Percentiles rank a stretch among this genome's conserved stretches.
These are phyloP conservation scores for Baronia brevicornis DNA, from an alignment of 2,888 invertebrate species.

Conservation along the genomic window DNA sequence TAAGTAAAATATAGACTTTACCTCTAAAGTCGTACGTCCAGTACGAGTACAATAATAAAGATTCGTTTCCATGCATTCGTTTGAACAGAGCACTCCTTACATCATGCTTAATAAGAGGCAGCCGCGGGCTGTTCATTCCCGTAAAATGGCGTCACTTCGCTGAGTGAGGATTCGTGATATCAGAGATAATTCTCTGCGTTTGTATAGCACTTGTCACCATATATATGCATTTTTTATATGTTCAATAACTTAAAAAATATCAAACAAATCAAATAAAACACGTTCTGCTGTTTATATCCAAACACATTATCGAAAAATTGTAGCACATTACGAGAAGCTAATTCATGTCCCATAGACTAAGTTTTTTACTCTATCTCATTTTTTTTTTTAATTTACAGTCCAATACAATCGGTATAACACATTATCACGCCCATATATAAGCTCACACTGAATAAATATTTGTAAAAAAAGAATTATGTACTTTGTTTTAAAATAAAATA, in stretches of 20 bases:
- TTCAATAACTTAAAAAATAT: constrained; percentile 35
- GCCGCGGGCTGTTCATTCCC: constrained; percentile 76
- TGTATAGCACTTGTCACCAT: constrained; percentile 41
- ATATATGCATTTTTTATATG: constrained; percentile 47
- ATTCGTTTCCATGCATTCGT: constrained; percentile 71
- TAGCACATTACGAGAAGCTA: constrained; percentile 67
- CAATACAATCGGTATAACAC: too few species aligned
- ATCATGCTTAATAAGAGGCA: constrained; percentile 69
- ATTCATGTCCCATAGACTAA: constrained; percentile 63
- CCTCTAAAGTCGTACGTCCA: constrained; percentile 74
- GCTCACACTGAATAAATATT: too few species aligned
- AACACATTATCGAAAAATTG: constrained; percentile 63
- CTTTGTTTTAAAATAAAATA: too few species aligned
- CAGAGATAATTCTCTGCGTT: constrained; percentile 49
- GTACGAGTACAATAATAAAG: constrained; percentile 67
- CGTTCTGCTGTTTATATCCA: constrained; percentile 65
- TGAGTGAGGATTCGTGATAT: constrained; percentile 67
- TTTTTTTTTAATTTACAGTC: constrained; percentile 34
- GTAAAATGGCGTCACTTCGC: constrained; percentile 76
- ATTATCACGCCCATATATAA: too few species aligned
- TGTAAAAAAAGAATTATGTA: too few species aligned
- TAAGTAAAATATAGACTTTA: constrained; percentile 38
- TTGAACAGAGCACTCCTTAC: constrained; percentile 63
- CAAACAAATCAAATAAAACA: constrained; percentile 41
- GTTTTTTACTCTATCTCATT: constrained; percentile 39